A percentile compares a stretch with the other conserved stretches of the same genome.
Conservation (phyloP, 2,888 invertebrate species). For the Scaptomyza cyrtandrae region DNA sequence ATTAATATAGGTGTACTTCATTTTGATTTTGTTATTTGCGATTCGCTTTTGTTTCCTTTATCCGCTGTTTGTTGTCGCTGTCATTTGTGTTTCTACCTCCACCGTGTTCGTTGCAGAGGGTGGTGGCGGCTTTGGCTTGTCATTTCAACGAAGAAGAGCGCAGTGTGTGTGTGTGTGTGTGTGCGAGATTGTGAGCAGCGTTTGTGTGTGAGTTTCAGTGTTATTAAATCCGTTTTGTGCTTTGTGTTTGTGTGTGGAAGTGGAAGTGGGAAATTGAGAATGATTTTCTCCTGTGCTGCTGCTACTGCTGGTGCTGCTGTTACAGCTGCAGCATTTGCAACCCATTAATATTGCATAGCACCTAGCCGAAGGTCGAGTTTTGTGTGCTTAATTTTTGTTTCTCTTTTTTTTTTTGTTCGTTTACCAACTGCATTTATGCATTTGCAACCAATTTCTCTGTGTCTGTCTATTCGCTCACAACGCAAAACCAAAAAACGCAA, state of each 20-base stretch:
- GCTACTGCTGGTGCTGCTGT: background rate
- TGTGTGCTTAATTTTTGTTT: slow-evolving; percentile 7
- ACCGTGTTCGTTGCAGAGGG: slow-evolving; percentile 63
- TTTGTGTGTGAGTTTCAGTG: slow-evolving; percentile 27
- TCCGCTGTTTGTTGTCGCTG: slow-evolving; percentile 69
- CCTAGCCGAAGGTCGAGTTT: slow-evolving; percentile 38
- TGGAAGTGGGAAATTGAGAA: slow-evolving; percentile 46
- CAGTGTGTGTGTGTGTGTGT: slow-evolving; percentile 8
- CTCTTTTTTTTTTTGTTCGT: background rate
- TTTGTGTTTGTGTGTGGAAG: slow-evolving; percentile 41
- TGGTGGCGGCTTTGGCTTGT: slow-evolving; percentile 61
- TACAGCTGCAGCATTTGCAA: slow-evolving; percentile 24
- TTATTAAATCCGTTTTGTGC: slow-evolving; percentile 54
- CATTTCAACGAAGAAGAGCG: slow-evolving; percentile 39
- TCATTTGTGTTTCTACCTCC: slow-evolving; percentile 51
- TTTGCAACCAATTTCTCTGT: slow-evolving; percentile 19
- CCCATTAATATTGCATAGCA: slow-evolving; percentile 29
- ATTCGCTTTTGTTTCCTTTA: slow-evolving; percentile 77
- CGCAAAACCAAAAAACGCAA: slow-evolving; percentile 13
- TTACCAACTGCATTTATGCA: slow-evolving; percentile 19
- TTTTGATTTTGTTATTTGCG: slow-evolving; percentile 67
- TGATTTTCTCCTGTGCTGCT: slow-evolving; percentile 46
- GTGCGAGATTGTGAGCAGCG: slow-evolving; percentile 33
- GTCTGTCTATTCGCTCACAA: slow-evolving; percentile 1
- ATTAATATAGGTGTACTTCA: slow-evolving; percentile 47